phyloP scores from a whole-genome alignment of 2,888 invertebrate species.

The Rhagonycha lutea region DNA sequence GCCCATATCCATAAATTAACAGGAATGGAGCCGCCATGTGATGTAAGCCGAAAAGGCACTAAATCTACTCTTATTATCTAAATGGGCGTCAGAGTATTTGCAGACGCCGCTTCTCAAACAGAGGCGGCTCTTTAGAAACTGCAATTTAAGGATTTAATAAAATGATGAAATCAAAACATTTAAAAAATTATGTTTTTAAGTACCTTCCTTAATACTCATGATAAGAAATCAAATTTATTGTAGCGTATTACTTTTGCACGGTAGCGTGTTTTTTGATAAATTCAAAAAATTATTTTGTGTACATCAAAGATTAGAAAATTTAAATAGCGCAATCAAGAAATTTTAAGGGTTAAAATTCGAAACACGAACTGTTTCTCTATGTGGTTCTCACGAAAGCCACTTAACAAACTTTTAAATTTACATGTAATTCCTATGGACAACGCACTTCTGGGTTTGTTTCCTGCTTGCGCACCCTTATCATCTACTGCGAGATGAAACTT shows the following conservation, averaged over 20 bases:
- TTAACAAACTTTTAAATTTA: not conserved
- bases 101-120: constrained; percentile 44
- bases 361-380: not conserved
- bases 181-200: not conserved
- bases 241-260: not conserved
- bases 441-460: not conserved
- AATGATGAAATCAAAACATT: constrained; percentile 13
- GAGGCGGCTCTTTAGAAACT: constrained; percentile 33
- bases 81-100: constrained; percentile 54
- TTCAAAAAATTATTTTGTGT: not conserved
- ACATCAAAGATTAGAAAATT: not conserved
- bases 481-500: not conserved
- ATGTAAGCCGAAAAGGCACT: constrained; percentile 53
- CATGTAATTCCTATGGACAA: not conserved
- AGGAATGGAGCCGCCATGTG: constrained; percentile 49
- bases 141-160: constrained; percentile 16
- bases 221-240: not conserved
- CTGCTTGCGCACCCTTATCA: not conserved
- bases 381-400: not conserved
- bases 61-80: constrained; percentile 55
- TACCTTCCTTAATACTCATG: not conserved
- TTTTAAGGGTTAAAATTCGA: not conserved
- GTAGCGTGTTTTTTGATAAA: not conserved
- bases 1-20: constrained; percentile 52
- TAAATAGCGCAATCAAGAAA: not conserved